Evolutionary conservation across 2,888 invertebrate genomes (phyloP).

Genomic region (Amblyteles armatorius): DNA sequence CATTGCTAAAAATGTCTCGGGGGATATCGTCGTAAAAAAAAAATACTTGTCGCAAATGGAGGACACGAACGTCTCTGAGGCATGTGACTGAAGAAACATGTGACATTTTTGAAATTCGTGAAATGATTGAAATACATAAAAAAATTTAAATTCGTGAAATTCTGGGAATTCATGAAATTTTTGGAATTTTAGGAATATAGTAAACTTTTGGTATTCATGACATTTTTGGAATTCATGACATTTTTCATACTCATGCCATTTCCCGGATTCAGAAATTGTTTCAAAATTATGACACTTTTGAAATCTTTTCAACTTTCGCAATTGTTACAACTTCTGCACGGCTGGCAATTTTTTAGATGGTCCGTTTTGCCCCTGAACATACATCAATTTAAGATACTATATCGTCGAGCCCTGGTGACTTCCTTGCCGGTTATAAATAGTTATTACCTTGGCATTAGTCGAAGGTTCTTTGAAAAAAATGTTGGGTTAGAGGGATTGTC

Average conservation of each 20-base stretch:
- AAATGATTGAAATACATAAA: too few relatives aligned
- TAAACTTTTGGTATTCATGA: neutral
- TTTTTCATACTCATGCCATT: too few relatives aligned
- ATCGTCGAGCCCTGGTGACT: neutral
- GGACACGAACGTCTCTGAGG: neutral
- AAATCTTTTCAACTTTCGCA: neutral
- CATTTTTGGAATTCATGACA: too few relatives aligned
- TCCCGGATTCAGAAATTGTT: too few relatives aligned
- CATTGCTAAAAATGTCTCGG: too few relatives aligned
- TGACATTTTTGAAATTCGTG: too few relatives aligned
- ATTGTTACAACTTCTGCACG: neutral
- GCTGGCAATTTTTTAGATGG: neutral
- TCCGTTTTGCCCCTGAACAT: neutral
- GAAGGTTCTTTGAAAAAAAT: slow-evolving; percentile 2
- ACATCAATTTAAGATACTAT: neutral
- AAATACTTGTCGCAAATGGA: neutral
- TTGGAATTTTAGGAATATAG: neutral
- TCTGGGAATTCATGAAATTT: neutral
- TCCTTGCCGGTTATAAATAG: neutral
- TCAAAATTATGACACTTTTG: too few relatives aligned
- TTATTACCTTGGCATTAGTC: neutral
- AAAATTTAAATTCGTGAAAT: too few relatives aligned
- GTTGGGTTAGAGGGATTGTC: slow-evolving; percentile 68
- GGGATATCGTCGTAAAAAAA: too few relatives aligned
- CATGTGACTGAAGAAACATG: too few relatives aligned